Conservation (phyloP, 1,140 invertebrate genomes). For the Choristoneura fumiferana region DNA sequence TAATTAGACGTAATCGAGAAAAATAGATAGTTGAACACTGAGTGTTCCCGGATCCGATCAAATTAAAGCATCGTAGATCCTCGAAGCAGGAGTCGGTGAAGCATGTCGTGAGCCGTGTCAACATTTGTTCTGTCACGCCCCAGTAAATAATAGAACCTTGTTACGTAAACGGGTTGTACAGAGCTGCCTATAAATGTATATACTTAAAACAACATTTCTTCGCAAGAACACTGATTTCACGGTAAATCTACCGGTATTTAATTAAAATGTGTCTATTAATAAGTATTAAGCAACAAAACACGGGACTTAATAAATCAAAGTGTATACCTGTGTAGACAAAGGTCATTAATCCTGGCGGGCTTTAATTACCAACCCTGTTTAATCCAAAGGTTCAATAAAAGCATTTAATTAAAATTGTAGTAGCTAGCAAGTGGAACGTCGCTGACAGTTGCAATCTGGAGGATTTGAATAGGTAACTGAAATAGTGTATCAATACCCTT, state of each 20-base stretch:
- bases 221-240: neutral
- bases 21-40: neutral
- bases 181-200: neutral
- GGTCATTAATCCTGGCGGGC: slow-evolving; percentile 59
- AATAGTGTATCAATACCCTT: too few relatives aligned
- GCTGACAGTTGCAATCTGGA: neutral
- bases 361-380: slow-evolving; percentile 63
- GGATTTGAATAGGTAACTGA: too few relatives aligned
- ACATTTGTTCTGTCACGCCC: slow-evolving; percentile 1
- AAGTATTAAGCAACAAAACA: slow-evolving; percentile 18
- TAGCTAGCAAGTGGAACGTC: neutral
- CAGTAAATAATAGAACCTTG: slow-evolving; percentile 9
- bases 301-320: slow-evolving; percentile 62
- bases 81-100: neutral
- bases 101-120: slow-evolving; percentile 4
- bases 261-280: slow-evolving; percentile 17
- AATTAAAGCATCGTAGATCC: neutral
- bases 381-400: slow-evolving; percentile 56
- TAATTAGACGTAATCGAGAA: slow-evolving; percentile 5
- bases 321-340: slow-evolving; percentile 46
- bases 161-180: slow-evolving; percentile 6
- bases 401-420: slow-evolving; percentile 65
- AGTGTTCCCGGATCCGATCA: neutral
- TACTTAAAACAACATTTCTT: neutral
- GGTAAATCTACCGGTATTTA: slow-evolving; percentile 4